Evolutionary conservation across 1,140 invertebrate species (phyloP).

Genomic region (Drosophila seguyi): DNA sequence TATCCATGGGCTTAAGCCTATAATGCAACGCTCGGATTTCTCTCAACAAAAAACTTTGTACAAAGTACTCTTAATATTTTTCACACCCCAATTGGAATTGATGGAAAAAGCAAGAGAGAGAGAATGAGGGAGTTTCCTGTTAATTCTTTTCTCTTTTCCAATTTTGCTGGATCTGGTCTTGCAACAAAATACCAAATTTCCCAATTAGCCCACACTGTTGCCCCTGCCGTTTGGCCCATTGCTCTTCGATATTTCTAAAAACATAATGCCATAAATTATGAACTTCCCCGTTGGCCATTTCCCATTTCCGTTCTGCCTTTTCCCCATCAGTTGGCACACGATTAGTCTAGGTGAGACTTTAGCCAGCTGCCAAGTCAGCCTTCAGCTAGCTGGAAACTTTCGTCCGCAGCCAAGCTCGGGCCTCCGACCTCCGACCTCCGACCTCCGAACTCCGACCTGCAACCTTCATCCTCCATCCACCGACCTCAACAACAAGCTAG

Average conservation of each 20-base stretch:
- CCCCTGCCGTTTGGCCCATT: neutral
- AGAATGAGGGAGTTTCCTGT: constrained; percentile 3
- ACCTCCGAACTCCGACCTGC: neutral
- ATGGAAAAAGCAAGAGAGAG: neutral
- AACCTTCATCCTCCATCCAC: neutral
- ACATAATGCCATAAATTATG: constrained; percentile 57
- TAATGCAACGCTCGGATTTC: neutral
- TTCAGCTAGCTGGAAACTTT: constrained; percentile 46
- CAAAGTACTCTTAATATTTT: constrained; percentile 20
- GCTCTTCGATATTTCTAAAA: constrained; percentile 44
- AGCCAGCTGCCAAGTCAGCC: constrained; percentile 54
- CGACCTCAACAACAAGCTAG: constrained; percentile 61
- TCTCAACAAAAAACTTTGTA: neutral
- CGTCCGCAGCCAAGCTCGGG: neutral
- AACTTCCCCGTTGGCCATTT: constrained; percentile 51
- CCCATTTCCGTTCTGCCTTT: constrained; percentile 32
- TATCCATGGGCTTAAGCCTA: neutral
- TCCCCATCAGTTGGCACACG: constrained; percentile 47
- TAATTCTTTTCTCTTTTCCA: neutral
- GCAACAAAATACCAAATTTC: constrained; percentile 25
- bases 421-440: neutral
- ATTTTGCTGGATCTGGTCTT: too few relatives aligned
- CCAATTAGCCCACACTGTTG: constrained; percentile 26
- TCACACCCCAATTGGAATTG: constrained; percentile 3
- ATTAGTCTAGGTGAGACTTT: constrained; percentile 55